These are phyloP conservation scores for Lysiphlebus fabarum DNA, from an alignment of 1,140 invertebrate species.

Conservation along the genomic window DNA sequence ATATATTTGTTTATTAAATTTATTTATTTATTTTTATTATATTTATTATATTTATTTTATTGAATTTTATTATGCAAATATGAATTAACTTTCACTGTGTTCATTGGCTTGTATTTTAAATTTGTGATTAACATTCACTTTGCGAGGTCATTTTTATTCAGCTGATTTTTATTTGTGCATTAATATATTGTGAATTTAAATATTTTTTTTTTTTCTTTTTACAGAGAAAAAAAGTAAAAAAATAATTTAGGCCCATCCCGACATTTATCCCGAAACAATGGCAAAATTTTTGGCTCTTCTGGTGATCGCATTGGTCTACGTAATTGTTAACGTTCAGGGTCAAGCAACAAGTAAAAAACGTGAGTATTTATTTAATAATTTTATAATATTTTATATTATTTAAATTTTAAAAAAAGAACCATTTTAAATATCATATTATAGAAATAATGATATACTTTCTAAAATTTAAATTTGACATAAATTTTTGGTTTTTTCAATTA, in stretches of 20 bases:
- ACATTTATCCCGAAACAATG: slow-evolving; percentile 37
- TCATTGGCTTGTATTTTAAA: too few species aligned
- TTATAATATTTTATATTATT: too few species aligned
- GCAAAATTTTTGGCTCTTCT: slow-evolving; percentile 40
- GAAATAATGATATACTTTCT: too few species aligned
- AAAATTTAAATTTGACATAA: slow-evolving; percentile 7
- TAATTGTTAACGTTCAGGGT: slow-evolving; percentile 41
- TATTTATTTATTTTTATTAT: too few species aligned
- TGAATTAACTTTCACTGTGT: too few species aligned
- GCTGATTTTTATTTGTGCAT: too few species aligned
- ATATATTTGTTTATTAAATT: too few species aligned
- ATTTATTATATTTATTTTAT: too few species aligned
- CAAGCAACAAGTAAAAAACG: slow-evolving; percentile 36
- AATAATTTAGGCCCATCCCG: slow-evolving; percentile 25
- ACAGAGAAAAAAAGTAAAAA: slow-evolving; percentile 31
- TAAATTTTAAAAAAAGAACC: too few species aligned
- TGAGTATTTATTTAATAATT: slow-evolving; percentile 31
- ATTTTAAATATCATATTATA: too few species aligned
- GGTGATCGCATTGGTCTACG: slow-evolving; percentile 35
- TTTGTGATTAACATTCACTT: background rate
- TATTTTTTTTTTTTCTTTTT: slow-evolving; percentile 25
- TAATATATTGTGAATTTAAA: slow-evolving; percentile 9
- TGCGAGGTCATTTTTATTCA: background rate
- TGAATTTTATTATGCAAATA: too few species aligned
- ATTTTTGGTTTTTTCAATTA: background rate